Evolutionary conservation across 2,797 vertebrate species (phyloP).

Genomic region (Anguilla obscura): DNA sequence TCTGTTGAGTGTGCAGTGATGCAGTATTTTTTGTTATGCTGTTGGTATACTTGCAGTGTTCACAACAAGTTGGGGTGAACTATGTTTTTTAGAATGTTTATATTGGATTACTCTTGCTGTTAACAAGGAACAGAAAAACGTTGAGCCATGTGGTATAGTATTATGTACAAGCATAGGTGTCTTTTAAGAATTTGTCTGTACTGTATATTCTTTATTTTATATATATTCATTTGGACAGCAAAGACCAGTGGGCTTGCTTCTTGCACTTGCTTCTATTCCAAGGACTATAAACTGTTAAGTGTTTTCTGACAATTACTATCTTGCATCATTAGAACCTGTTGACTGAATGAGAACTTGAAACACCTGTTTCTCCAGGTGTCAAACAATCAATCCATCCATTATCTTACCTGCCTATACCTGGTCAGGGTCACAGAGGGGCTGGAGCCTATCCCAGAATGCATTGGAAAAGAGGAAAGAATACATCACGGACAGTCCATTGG

Average conservation of each 20-base stretch:
- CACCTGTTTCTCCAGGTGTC: not conserved
- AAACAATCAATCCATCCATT: not conserved
- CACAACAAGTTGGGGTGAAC: too few relatives aligned
- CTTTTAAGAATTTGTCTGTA: not conserved
- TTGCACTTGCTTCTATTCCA: not conserved
- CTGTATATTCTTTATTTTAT: not conserved
- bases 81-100: too few relatives aligned
- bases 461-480: too few relatives aligned
- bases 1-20: not conserved
- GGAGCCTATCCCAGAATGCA: too few relatives aligned
- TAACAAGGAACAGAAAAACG: too few relatives aligned
- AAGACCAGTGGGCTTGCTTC: not conserved
- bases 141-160: not conserved
- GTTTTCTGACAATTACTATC: not conserved
- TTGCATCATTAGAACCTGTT: not conserved
- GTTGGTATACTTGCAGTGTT: too few relatives aligned
- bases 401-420: too few relatives aligned
- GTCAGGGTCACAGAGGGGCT: too few relatives aligned
- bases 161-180: not conserved
- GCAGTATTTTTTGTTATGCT: not conserved
- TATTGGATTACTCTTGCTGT: too few relatives aligned
- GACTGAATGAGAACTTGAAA: not conserved
- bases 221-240: not conserved
- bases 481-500: too few relatives aligned
- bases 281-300: not conserved